Base-by-base conservation (phyloP, 2,113 vertebrate species). In the Protomyctophum bolini region DNA sequence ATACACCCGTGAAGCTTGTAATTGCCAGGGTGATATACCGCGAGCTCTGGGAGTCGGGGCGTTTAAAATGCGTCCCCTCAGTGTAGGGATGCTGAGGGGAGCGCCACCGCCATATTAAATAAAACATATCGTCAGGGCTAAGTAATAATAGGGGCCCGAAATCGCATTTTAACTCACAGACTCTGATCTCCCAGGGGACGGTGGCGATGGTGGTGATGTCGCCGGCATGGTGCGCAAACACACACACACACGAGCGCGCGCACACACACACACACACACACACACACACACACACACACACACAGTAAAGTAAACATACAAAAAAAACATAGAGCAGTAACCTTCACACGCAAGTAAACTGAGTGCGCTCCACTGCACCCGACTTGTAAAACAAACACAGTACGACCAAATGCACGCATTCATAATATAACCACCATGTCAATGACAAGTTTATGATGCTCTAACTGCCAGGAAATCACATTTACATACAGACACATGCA, bases 1-100 rank as follows among this genome's bases (percentile, higher is more conserved):
- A 48, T 69, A 80, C 58, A 75, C 73, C 74, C 49, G 71, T 71
- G 80, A 70, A 76, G 68, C 74, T 80, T 80, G 80, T 85, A 87
- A 86, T 86, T 88, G 84, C 75, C 68, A 72, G 65, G 64, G 73
- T 89, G 85, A 88, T 83, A 76, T 87, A 89, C 74, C 51, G 56
- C 77, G 4, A 0, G 70, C 41, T 48, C 15, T 1, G 6, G 59
- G 56, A 66, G 6, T 8, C 8, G 3, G 76, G 79, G 54, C 59
- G 6, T 76, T 90, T 86, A 77, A 84, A 83, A 85, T 8, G 64
- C 55, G 10, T 41, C 33, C 21, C 57, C 72, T 14, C 54, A 6
- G 57, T 66, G 66, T 59, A 65, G 70, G 56, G 67, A 54, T 49
- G 75, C 63, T 12, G 63, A 49, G n/a, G 33, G 70, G 62, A 54